These are phyloP conservation scores for Cydia splendana DNA, from an alignment of 1,140 invertebrate genomes.

Conservation along the genomic window DNA sequence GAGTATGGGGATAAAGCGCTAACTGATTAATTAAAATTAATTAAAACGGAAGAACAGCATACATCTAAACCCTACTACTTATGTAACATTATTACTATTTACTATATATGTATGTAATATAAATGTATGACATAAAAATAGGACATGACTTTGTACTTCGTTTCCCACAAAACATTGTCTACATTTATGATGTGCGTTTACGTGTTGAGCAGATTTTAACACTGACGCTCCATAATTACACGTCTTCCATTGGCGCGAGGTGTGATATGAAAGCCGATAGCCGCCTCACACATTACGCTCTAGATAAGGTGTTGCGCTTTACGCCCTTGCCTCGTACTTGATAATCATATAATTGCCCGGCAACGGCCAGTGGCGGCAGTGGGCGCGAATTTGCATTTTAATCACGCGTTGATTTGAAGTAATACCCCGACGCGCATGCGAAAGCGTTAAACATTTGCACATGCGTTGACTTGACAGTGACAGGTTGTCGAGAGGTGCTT, in stretches of 20 bases:
- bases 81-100: constrained; percentile 28
- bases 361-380: constrained; percentile 47
- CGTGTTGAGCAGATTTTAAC: background rate
- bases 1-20: too few relatives aligned
- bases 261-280: constrained; percentile 24
- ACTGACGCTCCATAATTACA: constrained; percentile 17
- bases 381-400: constrained; percentile 71
- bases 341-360: constrained; percentile 57
- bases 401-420: constrained; percentile 71
- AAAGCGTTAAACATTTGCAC: constrained; percentile 46
- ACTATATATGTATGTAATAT: too few relatives aligned
- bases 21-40: too few relatives aligned
- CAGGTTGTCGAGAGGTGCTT: background rate
- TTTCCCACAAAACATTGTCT: background rate
- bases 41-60: too few relatives aligned
- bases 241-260: constrained; percentile 1
- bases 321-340: constrained; percentile 36
- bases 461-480: constrained; percentile 35
- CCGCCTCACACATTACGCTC: constrained; percentile 9
- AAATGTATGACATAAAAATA: background rate
- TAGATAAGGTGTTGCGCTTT: constrained; percentile 8
- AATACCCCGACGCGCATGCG: constrained; percentile 51
- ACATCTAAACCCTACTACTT: too few relatives aligned
- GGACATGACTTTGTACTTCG: background rate
- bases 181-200: background rate